Evolutionary conservation across 2,797 vertebrate species (phyloP), one percentile per base, ranked within the genome.

Genomic region (Aythya fuligula): DNA sequence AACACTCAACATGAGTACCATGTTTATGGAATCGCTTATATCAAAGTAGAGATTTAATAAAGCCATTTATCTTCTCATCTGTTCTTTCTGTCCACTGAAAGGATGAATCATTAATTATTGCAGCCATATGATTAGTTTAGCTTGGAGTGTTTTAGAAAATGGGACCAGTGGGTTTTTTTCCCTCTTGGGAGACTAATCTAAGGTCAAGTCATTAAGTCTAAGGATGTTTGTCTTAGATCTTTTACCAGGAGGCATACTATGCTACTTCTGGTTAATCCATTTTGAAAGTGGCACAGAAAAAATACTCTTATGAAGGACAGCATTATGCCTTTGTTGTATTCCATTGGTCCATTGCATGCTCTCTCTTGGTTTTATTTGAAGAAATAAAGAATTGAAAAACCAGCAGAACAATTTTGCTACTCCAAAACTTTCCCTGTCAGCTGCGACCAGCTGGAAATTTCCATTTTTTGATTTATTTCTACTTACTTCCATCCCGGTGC

Each of bases 1-100:
- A 94, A 49, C 71, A 27, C 64, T 94, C 69, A 85, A 90, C 74
- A 58, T 47, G 71, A 91, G 49, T 25, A 77, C 67, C 65, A 56
- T 79, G 58, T 94, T 96, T 94, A 82, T 92, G 74, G 91, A 95
- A 94, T 90, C 87, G 74, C 53, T 74, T 39, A 77, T 94, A 88
- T 89, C 72, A 87, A 97, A 95, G 81, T 61, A 41, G 61, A 94
- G 77, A 65, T 74, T 57, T 82, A 95, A 87, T 74, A 80, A 91
- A 87, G 56, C 71, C 76, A 66, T 93, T 90, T 78, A 92, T 91
- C 51, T 66, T 87, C 76, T 91, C 17, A 64, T 93, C 64, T 79
- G 20, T 85, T 92, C 47, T 84, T 36, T 84, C 83, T 91, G 53
- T 74, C 83, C 67, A 87, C 58, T 80, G 65, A 65, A 95, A 87